Conservation (phyloP, 2,797 vertebrate species). For the Cryptoprocta ferox region DNA sequence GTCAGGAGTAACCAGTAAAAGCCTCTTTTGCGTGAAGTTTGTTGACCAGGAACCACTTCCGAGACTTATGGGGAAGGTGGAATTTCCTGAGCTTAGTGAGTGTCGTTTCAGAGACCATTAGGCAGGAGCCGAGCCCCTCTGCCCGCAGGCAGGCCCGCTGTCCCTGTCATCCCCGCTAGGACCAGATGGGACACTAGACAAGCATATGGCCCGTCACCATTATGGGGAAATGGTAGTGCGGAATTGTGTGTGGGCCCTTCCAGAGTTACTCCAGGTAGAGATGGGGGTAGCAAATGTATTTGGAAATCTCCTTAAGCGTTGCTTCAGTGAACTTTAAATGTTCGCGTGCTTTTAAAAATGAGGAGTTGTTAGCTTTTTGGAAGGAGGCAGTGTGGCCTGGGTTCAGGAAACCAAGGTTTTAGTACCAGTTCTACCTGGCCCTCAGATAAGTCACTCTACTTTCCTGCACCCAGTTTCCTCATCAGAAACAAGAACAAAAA, state of each 20-base stretch:
- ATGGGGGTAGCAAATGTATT: not conserved
- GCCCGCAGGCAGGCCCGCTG: not conserved
- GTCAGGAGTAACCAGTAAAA: slow-evolving; percentile 40
- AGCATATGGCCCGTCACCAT: not conserved
- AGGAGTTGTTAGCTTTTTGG: not conserved
- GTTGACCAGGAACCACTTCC: not conserved
- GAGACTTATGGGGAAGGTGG: not conserved
- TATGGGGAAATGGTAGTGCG: not conserved
- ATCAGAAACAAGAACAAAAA: not conserved
- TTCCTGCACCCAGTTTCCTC: not conserved
- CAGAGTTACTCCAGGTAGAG: not conserved
- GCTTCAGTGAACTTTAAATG: not conserved
- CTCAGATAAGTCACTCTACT: not conserved
- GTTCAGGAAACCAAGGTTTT: not conserved
- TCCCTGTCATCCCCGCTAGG: not conserved
- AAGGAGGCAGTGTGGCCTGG: not conserved
- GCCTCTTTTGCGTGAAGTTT: not conserved
- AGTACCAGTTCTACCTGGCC: not conserved
- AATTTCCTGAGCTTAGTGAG: not conserved
- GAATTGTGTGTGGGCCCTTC: not conserved
- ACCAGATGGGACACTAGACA: not conserved
- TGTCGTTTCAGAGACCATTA: slow-evolving; percentile 33
- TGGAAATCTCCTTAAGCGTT: not conserved
- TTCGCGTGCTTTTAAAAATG: not conserved
- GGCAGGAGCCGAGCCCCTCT: not conserved